Evolutionary conservation across 2,888 invertebrate genomes (phyloP).

Genomic region (Oxyteleia sp.): DNA sequence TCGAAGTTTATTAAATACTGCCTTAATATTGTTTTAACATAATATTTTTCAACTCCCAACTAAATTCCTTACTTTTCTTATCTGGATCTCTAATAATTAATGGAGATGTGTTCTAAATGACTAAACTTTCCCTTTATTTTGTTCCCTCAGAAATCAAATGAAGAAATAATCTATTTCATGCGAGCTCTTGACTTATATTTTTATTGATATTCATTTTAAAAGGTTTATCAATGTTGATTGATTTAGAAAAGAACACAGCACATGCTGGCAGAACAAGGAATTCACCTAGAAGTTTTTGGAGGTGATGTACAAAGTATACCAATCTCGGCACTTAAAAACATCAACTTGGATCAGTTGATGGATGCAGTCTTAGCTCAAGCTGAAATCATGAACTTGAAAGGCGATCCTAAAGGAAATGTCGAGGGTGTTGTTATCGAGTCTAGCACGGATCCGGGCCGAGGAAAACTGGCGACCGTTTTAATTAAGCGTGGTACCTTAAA

Average conservation of each 20-base stretch:
- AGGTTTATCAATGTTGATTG: no score
- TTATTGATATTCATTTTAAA: no score
- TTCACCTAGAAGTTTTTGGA: conserved; percentile 95
- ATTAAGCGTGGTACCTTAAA: conserved; percentile 90
- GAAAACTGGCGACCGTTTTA: conserved; percentile 89
- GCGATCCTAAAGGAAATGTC: conserved; percentile 94
- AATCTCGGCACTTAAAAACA: conserved; percentile 96
- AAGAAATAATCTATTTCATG: no score
- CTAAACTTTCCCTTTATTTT: no score
- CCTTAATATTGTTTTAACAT: no score
- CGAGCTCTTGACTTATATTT: no score
- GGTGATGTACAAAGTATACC: conserved; percentile 97
- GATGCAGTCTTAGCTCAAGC: conserved; percentile 95
- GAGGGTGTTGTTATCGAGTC: conserved; percentile 98
- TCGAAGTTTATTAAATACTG: no score
- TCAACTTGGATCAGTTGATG: conserved; percentile 92
- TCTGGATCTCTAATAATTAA: no score
- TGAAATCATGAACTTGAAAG: conserved; percentile 95
- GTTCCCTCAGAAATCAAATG: no score
- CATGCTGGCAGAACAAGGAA: conserved; percentile 92
- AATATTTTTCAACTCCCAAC: no score
- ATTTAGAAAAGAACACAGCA: conserved; percentile 92
- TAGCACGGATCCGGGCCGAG: conserved; percentile 90
- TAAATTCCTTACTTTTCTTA: no score
- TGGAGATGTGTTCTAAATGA: no score